Percentiles rank a stretch among this genome's conserved stretches.
These are phyloP conservation scores for Micromys minutus DNA, from an alignment of 2,113 vertebrate genomes.

Conservation along the genomic window DNA sequence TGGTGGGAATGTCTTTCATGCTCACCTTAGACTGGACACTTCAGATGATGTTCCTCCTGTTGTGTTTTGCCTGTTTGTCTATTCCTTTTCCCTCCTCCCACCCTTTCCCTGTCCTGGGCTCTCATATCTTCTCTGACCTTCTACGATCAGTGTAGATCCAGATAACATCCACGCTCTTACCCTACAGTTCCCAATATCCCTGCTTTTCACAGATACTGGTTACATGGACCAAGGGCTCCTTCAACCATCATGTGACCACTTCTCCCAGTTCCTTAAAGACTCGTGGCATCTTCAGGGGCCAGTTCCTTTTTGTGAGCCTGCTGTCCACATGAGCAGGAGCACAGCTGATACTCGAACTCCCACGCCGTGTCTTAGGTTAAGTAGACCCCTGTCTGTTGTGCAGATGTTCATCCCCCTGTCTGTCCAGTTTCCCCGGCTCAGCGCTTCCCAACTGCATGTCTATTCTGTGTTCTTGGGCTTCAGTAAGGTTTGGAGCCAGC, in stretches of 20 bases:
- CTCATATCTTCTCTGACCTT: neutral
- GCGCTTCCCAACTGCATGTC: neutral
- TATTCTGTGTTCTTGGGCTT: neutral
- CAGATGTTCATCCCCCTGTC: neutral
- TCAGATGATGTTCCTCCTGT: neutral
- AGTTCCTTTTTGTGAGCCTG: neutral
- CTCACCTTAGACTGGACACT: neutral
- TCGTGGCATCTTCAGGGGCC: accelerated
- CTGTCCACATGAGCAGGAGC: neutral
- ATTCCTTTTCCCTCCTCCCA: neutral
- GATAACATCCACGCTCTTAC: neutral
- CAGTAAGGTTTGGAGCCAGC: neutral
- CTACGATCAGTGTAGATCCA: neutral
- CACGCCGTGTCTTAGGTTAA: neutral
- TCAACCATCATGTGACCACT: neutral
- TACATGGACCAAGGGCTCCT: neutral
- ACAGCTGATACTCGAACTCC: neutral
- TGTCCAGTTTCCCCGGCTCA: neutral
- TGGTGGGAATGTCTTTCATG: neutral
- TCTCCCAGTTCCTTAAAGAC: neutral
- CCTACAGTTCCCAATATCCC: neutral
- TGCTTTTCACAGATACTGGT: neutral
- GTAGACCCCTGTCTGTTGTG: neutral
- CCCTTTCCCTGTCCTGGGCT: neutral
- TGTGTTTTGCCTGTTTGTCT: neutral